A percentile compares a stretch with the other conserved stretches of the same genome.
Evolutionary conservation across 2,797 vertebrate genomes (phyloP).

Genomic region (Mycteria americana): DNA sequence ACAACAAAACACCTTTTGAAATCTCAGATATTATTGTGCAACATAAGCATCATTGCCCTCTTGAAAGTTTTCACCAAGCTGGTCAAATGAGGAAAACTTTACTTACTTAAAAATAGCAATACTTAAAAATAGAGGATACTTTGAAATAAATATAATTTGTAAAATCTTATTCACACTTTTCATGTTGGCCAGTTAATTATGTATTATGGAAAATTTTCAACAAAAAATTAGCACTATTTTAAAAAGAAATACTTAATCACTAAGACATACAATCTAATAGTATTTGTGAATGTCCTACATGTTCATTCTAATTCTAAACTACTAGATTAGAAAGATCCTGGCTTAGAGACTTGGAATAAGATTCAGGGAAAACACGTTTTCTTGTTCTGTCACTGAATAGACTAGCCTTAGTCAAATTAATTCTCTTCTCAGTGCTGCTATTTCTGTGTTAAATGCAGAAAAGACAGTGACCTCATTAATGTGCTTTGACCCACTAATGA

Average conservation of each 20-base stretch:
- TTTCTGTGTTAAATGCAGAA: background rate
- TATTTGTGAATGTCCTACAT: background rate
- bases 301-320: background rate
- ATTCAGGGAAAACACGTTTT: background rate
- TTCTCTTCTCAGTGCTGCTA: background rate
- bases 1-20: background rate
- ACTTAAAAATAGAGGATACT: background rate
- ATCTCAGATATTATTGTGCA: background rate
- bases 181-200: background rate
- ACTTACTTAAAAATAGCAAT: background rate
- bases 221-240: rapidly evolving
- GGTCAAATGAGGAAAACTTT: background rate
- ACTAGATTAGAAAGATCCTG: background rate
- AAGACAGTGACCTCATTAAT: background rate
- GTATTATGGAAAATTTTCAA: background rate
- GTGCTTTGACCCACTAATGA: background rate
- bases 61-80: background rate
- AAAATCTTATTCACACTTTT: background rate
- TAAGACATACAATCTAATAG: background rate
- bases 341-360: background rate
- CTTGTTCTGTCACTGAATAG: background rate
- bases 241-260: background rate
- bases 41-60: background rate
- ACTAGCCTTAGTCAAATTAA: background rate
- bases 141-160: background rate